Percentiles rank a stretch among this genome's conserved stretches.
Conservation (phyloP, 2,113 vertebrate genomes). For the Athene cunicularia region DNA sequence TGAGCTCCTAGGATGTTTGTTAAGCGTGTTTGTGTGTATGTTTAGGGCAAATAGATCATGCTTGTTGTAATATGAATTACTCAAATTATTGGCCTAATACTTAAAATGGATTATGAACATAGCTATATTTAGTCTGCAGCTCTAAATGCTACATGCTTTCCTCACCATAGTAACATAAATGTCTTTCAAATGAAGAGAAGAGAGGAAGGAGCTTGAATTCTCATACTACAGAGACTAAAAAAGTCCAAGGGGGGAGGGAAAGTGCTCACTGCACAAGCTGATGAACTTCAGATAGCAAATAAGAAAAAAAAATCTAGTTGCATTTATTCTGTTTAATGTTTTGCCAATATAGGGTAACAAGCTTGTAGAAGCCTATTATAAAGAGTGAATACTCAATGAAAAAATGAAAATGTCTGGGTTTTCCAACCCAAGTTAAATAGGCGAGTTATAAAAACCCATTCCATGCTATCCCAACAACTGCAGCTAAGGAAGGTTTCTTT, state of each 20-base stretch:
- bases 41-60: neutral
- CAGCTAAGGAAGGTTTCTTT: neutral
- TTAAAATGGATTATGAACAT: slow-evolving; percentile 2
- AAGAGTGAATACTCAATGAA: neutral
- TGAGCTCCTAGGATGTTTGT: neutral
- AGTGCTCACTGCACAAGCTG: neutral
- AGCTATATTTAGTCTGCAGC: slow-evolving; percentile 38
- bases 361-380: neutral
- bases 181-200: neutral
- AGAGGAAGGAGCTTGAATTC: neutral
- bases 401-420: neutral
- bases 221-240: neutral
- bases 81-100: neutral
- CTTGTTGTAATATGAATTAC: neutral
- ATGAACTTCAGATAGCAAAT: neutral
- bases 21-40: neutral
- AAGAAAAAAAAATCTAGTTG: neutral
- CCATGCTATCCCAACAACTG: neutral
- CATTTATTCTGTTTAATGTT: neutral
- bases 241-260: fast-evolving
- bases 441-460: neutral
- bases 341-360: neutral
- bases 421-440: neutral
- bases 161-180: slow-evolving; percentile 59
- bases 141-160: neutral